A percentile compares a stretch with the other conserved stretches of the same genome.
Conservation (phyloP, 2,888 invertebrate species). For the Ephialtes manifestator region DNA sequence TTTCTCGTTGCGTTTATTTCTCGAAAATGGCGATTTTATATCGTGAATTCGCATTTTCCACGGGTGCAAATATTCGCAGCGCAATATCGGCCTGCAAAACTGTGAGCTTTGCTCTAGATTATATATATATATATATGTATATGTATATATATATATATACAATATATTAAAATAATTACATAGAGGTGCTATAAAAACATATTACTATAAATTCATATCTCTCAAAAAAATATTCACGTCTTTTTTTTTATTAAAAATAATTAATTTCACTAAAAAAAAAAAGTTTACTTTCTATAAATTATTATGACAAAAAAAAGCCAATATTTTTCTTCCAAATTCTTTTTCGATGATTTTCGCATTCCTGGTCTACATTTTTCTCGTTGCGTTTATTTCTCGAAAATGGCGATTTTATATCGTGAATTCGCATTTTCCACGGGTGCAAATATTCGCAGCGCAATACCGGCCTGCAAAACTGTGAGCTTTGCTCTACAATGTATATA, state of each 20-base stretch:
- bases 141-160: too few relatives aligned
- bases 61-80: not conserved
- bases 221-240: not conserved
- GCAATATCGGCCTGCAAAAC: not conserved
- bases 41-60: not conserved
- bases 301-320: too few relatives aligned
- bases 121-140: not conserved
- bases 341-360: not conserved
- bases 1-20: not conserved
- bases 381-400: not conserved
- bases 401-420: slow-evolving; percentile 9
- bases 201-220: not conserved
- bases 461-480: not conserved
- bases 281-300: not conserved
- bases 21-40: slow-evolving; percentile 2
- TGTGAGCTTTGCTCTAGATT: not conserved
- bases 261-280: too few relatives aligned
- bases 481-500: not conserved
- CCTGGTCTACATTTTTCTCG: not conserved
- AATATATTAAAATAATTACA: slow-evolving; percentile 2
- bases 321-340: too few relatives aligned
- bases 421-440: not conserved
- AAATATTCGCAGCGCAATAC: not conserved
- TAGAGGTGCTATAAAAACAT: not conserved
- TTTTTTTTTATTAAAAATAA: too few relatives aligned